Evolutionary conservation across 2,797 vertebrate genomes (phyloP).

Genomic region (Poeciliopsis paucimaculata): DNA sequence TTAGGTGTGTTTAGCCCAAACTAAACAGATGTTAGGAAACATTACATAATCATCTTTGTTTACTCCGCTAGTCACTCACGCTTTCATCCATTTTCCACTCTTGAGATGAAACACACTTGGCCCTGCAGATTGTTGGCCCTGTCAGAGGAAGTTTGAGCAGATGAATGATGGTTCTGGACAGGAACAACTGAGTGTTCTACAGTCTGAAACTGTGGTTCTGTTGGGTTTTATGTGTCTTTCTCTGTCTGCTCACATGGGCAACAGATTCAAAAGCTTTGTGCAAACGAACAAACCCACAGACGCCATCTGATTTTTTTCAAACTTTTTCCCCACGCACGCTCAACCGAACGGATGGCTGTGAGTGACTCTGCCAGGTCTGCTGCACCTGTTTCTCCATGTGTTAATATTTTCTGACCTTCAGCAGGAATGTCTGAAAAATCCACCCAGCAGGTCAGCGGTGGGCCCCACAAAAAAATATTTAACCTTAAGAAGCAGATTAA

Average conservation of each 20-base stretch:
- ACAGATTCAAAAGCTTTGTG: constrained; percentile 4
- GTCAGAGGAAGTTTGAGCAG: constrained; percentile 36
- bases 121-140: constrained; percentile 50
- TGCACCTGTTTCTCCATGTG: constrained; percentile 16
- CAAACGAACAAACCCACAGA: constrained; percentile 25
- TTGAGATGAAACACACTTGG: constrained; percentile 56
- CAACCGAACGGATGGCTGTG: background rate
- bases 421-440: background rate
- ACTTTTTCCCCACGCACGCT: background rate
- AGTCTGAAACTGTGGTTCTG: constrained; percentile 37
- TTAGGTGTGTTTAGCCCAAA: constrained; percentile 15
- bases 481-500: background rate
- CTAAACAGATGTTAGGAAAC: constrained; percentile 23
- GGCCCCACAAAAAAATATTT: background rate
- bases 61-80: constrained; percentile 42
- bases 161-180: constrained; percentile 25
- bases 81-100: constrained; percentile 34
- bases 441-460: background rate
- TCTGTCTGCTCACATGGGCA: constrained; percentile 7
- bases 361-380: constrained; percentile 4
- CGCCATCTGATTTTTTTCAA: background rate
- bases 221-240: constrained; percentile 13
- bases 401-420: background rate
- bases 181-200: constrained; percentile 13
- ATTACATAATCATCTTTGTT: constrained; percentile 56